Percentiles rank a stretch among this genome's conserved stretches.
These are phyloP conservation scores for Pterocles burchelli DNA, from an alignment of 2,113 vertebrate genomes.

Conservation along the genomic window DNA sequence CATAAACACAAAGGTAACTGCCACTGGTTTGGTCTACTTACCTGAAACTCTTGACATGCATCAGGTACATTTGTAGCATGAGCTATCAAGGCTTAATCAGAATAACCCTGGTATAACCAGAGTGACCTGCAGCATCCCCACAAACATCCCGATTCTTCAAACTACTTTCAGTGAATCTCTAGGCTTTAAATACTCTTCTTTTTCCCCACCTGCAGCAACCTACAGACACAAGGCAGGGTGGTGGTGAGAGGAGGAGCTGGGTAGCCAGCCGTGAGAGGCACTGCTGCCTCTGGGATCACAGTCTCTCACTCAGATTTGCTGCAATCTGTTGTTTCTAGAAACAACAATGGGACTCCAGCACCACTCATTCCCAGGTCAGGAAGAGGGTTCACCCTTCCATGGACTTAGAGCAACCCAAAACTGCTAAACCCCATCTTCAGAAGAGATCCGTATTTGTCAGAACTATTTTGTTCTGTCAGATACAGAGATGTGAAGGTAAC, in stretches of 20 bases:
- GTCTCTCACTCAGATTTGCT: neutral
- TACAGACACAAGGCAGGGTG: fast-evolving
- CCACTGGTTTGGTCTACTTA: neutral
- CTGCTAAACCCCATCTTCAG: neutral
- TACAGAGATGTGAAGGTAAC: neutral
- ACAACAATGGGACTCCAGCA: neutral
- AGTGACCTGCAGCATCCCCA: neutral
- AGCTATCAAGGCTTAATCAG: neutral
- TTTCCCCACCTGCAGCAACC: neutral
- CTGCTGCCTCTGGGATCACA: fast-evolving
- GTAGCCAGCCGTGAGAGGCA: neutral
- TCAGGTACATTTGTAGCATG: neutral
- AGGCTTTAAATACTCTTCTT: neutral
- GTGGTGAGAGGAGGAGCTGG: neutral
- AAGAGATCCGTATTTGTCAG: neutral
- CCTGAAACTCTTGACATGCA: neutral
- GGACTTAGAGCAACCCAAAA: neutral
- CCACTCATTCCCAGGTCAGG: neutral
- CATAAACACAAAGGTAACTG: neutral
- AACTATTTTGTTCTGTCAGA: neutral
- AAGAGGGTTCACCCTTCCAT: neutral
- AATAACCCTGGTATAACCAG: neutral
- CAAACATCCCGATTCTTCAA: neutral
- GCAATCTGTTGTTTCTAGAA: neutral
- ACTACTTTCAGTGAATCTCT: neutral